Conservation (phyloP, 2,113 vertebrate genomes). For the Mugil cephalus region DNA sequence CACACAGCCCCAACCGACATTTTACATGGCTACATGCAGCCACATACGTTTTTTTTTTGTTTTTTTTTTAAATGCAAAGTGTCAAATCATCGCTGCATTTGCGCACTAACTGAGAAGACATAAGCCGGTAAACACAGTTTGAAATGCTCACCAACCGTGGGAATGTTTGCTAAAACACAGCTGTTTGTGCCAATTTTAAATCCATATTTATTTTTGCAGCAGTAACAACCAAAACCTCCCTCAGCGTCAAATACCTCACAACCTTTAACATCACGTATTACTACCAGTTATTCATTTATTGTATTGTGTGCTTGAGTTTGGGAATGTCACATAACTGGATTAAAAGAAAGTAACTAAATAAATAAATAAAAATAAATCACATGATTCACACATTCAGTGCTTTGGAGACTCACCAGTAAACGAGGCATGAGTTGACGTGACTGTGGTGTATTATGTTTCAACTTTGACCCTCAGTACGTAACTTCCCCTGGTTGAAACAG, state of each 20-base stretch:
- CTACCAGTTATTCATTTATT: neutral
- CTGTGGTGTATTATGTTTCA: neutral
- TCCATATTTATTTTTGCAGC: conserved; percentile 10
- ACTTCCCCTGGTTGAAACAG: conserved; percentile 14
- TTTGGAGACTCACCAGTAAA: conserved; percentile 2
- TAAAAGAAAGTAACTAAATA: too few relatives aligned
- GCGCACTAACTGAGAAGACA: conserved; percentile 5
- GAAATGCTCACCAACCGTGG: conserved; percentile 22
- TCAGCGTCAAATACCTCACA: neutral
- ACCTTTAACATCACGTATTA: conserved; percentile 9
- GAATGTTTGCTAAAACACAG: conserved; percentile 15
- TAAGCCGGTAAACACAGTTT: conserved; percentile 13
- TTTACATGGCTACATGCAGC: conserved; percentile 16
- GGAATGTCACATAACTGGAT: conserved; percentile 1
- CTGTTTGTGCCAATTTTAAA: conserved; percentile 10
- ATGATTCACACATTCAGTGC: too few relatives aligned
- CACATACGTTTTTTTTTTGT: too few relatives aligned
- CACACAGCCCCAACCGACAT: conserved; percentile 6
- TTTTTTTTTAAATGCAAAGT: conserved; percentile 21
- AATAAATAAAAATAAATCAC: too few relatives aligned
- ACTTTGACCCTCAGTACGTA: conserved; percentile 20
- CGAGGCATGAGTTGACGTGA: conserved; percentile 5
- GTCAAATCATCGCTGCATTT: conserved; percentile 17
- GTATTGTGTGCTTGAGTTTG: conserved; percentile 25
- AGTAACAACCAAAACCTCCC: neutral